These are phyloP conservation scores for Pteria penguin DNA, from an alignment of 2,888 invertebrate genomes.

Conservation along the genomic window DNA sequence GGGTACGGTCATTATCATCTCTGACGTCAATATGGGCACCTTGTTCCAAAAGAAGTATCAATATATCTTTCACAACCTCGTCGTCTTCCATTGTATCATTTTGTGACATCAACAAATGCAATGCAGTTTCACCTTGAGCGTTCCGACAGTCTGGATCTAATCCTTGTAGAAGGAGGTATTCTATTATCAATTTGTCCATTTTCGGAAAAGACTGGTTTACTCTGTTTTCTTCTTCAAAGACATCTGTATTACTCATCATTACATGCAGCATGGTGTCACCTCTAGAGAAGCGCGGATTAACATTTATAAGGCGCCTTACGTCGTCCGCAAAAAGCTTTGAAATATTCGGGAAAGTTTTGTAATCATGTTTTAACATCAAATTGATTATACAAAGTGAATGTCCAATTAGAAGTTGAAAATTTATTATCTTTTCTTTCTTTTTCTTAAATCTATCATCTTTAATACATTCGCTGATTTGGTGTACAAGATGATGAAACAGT, in stretches of 20 bases:
- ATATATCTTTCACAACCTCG: not conserved
- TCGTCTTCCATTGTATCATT: not conserved
- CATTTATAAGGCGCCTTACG: not conserved
- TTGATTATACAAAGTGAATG: not conserved
- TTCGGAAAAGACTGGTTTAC: not conserved
- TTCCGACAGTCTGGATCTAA: not conserved
- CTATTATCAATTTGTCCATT: not conserved
- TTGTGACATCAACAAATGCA: not conserved
- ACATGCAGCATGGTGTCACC: not conserved
- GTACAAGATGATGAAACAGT: not conserved
- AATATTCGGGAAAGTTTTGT: not conserved
- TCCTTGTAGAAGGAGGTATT: not conserved
- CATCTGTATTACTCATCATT: not conserved
- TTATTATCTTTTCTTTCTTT: not conserved
- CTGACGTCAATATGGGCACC: constrained; percentile 20
- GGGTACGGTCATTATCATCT: not conserved
- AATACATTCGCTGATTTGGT: not conserved
- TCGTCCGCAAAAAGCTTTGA: not conserved
- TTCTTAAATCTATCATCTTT: not conserved
- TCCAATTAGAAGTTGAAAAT: not conserved
- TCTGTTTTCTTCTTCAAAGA: not conserved
- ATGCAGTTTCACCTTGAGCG: not conserved
- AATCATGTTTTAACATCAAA: not conserved
- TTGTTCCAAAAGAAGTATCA: constrained; percentile 10
- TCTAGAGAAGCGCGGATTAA: not conserved